Base-by-base conservation (phyloP, 2,888 invertebrate species). In the Megamerina dolium region DNA sequence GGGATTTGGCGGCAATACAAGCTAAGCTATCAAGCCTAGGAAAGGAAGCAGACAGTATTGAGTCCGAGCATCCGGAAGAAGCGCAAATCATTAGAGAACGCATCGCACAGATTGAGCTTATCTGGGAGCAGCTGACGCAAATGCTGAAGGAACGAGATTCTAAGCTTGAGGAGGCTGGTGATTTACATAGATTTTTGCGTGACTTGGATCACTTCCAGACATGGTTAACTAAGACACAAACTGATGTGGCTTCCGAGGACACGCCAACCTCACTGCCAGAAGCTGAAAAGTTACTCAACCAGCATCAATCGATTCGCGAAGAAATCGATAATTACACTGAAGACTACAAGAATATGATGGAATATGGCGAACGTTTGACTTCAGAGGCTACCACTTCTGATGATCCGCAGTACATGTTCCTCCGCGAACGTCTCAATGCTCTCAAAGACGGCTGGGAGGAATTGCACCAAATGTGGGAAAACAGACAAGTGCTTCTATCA, bases 351-450 rank as follows among this genome's bases (percentile, higher is more conserved):
- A 90, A 91, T 77, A 99, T 99, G 95, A 97, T 99, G 89, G 95
- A 96, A 65, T 99, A 97, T 65, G 99, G 99, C 31, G 95, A 95
- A 71, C 83, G 88, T 61, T 81, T 96, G 56, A 95, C 95, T 38
- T 83, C 87, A 46, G 87, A 87, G 63, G 86, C 87, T 26, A 82
- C 82, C 26, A 85, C 93, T 54, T 83, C 91, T 70, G 86, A 93
- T 73, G 99, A 99, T 75, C 94, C 97, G 32, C 99, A 99, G 73
- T 99, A 99, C 76, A 97, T 99, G 97, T 99, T 99, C 88, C 77
- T 99, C 61, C 82, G 97, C 50, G 96, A 97, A 75, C 83, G 99
- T 34, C 77, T 99, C 56, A 96, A 94, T 78, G 99, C 97, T 0
- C 75, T 99, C 41, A 92, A 96, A 72, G 95, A 96, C 74, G 99